Conservation (phyloP, 1,140 invertebrate species). For the Ephestia elutella region DNA sequence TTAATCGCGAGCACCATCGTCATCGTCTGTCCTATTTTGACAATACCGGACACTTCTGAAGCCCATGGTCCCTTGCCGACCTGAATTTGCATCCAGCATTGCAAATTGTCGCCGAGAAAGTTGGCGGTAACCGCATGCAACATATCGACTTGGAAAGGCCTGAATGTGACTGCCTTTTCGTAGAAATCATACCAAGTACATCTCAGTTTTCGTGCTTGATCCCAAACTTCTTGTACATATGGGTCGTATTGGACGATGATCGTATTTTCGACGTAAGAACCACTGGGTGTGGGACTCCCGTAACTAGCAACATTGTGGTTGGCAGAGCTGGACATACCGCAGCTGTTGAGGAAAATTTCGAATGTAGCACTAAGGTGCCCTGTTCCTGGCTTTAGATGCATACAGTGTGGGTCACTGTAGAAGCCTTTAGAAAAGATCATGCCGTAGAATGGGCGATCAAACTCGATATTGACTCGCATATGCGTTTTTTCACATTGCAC, state of each 20-base stretch:
- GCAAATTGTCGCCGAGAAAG: conserved; percentile 94
- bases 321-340: conserved; percentile 91
- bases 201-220: conserved; percentile 86
- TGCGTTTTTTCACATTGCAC: conserved; percentile 97
- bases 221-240: conserved; percentile 94
- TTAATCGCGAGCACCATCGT: conserved; percentile 96
- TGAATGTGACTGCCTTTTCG: conserved; percentile 94
- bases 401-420: conserved; percentile 92
- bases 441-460: conserved; percentile 95
- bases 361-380: conserved; percentile 93
- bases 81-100: conserved; percentile 98
- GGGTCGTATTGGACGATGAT: conserved; percentile 97
- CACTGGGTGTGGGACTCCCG: conserved; percentile 88
- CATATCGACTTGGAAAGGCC: conserved; percentile 96
- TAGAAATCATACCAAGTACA: conserved; percentile 98
- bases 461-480: conserved; percentile 95
- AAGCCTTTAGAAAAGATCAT: conserved; percentile 96
- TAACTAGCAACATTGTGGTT: conserved; percentile 87
- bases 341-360: conserved; percentile 92
- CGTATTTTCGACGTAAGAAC: conserved; percentile 95
- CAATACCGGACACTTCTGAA: conserved; percentile 94
- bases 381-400: conserved; percentile 91
- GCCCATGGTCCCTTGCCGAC: conserved; percentile 96
- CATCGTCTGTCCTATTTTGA: conserved; percentile 97
- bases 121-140: conserved; percentile 94